A percentile compares a stretch with the other conserved stretches of the same genome.
phyloP scores from a whole-genome alignment of 2,113 vertebrate genomes.

The Trochalopteron elliotii region DNA sequence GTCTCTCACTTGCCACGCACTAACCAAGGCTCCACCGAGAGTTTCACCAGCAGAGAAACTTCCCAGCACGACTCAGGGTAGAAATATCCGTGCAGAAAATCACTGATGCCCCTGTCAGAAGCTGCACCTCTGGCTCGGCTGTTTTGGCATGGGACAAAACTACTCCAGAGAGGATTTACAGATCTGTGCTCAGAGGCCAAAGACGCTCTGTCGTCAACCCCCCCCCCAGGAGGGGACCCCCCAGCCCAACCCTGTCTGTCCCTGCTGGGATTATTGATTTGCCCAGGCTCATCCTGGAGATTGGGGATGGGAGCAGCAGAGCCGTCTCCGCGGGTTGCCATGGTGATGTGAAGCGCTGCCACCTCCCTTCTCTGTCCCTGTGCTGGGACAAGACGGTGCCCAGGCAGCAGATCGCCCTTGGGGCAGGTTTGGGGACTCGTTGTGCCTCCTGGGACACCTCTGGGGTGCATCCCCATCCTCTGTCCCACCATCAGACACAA shows the following conservation, averaged over 20 bases:
- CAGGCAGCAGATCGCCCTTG: neutral
- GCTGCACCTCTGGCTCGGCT: neutral
- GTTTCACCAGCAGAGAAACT: neutral
- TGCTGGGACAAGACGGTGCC: fast-evolving
- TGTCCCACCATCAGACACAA: neutral
- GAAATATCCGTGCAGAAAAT: neutral
- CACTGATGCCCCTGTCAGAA: fast-evolving
- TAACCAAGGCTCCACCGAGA: neutral
- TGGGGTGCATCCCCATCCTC: fast-evolving
- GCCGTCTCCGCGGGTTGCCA: conserved; percentile 46
- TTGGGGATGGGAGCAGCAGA: neutral
- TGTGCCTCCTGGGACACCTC: fast-evolving
- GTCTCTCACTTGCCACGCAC: neutral
- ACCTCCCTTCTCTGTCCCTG: neutral
- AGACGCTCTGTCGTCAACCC: neutral
- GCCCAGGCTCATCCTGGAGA: conserved; percentile 39
- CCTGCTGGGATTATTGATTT: neutral
- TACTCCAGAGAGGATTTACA: neutral
- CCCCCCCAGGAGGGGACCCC: neutral
- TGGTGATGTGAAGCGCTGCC: conserved; percentile 12
- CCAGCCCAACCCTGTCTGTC: neutral
- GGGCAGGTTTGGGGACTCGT: fast-evolving
- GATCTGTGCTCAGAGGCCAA: neutral
- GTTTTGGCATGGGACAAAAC: neutral
- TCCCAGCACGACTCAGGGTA: neutral